Evolutionary conservation across 2,113 vertebrate species (phyloP), one percentile per base, ranked within the genome.

Genomic region (Tylochromis polylepis): DNA sequence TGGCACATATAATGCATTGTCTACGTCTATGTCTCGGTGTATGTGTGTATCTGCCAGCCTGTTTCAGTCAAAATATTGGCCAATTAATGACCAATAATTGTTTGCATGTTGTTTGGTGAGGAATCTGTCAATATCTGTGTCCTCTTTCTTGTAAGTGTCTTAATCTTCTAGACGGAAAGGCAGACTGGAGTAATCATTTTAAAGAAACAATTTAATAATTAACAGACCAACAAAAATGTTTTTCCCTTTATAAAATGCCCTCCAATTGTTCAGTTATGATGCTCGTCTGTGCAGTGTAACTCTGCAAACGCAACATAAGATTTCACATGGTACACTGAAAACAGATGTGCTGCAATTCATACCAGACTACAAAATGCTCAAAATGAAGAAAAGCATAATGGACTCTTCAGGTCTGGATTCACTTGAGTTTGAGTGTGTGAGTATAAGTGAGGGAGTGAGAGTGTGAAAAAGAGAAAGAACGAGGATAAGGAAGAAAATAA

Each of bases 311-410:
- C 91, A 92, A 87, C 90, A 91, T 94, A 89, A 88, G 92, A 92
- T 94, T 92, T 77, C 79, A 82, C 79, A 94, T 93, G 87, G 90
- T 94, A 88, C 91, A 96, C 83, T 93, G 87, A 89, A 95, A 95
- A 91, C 95, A 96, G 93, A 96, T 96, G 96, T 95, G 90, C 87
- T 83, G 38, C 88, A 90, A 93, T 90, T 95, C 87, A 85, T 88
- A 91, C 81, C 91, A 95, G 91, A 85, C 87, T 70, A 81, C 87
- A 92, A 86, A 95, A 92, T 89, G 67, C 79, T 93, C 91, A 85
- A 79, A 84, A 57, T 88, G 85, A 80, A 90, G 83, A 36, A 41
- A 91, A 88, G 82, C 79, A 81, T 85, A 80, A 85, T 79, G 81
- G 84, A 83, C 65, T 85, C 81, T 83, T 91, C 70, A 81, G 65